Conservation (phyloP, 2,888 invertebrate species). For the Xylota sylvarum region DNA sequence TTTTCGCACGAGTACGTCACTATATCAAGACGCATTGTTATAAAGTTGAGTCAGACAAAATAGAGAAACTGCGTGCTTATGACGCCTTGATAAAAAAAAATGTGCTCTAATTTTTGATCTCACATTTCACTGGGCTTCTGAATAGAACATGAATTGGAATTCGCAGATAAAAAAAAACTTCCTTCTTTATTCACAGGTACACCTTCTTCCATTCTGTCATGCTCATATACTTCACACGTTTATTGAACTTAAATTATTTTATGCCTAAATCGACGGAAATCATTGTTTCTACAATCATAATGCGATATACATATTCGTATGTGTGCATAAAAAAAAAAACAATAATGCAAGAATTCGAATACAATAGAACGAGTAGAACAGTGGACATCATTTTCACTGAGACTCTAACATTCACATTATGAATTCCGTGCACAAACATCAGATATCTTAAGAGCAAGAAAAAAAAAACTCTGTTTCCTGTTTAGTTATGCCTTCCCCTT, state of each 20-base stretch:
- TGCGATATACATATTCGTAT: constrained; percentile 11
- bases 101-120: constrained; percentile 32
- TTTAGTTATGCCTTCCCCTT: constrained; percentile 68
- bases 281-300: constrained; percentile 44
- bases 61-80: constrained; percentile 27
- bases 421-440: constrained; percentile 71
- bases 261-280: constrained; percentile 52
- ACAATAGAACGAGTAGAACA: constrained; percentile 51
- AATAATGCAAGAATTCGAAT: constrained; percentile 52
- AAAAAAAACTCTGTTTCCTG: constrained; percentile 72
- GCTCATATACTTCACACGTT: constrained; percentile 26
- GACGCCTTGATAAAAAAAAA: neutral
- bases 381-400: constrained; percentile 59
- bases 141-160: constrained; percentile 8
- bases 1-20: constrained; percentile 1
- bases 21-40: neutral
- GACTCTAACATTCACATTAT: constrained; percentile 55
- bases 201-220: neutral
- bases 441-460: constrained; percentile 69
- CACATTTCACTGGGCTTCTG: neutral
- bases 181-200: neutral
- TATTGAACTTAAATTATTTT: constrained; percentile 52
- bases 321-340: constrained; percentile 17
- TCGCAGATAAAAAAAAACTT: neutral
- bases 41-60: constrained; percentile 5